Base-by-base conservation (phyloP, 2,888 invertebrate genomes). In the Camptogramma bilineatum region DNA sequence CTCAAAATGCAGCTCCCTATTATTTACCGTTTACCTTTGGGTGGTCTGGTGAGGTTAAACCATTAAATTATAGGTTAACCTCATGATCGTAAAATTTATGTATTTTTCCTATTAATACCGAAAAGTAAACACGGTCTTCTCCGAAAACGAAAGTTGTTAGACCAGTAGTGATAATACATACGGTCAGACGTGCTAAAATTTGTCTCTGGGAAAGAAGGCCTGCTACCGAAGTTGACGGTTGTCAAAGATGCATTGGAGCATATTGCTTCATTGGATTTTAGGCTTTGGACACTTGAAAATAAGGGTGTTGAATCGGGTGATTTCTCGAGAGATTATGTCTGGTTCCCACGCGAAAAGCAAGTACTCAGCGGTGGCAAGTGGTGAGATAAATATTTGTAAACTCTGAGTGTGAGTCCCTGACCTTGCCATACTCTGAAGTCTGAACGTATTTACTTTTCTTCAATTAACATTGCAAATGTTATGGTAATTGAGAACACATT, bases 301-400 rank as follows among this genome's bases (percentile, higher is more conserved):
- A 73, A 70, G 68, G 62, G 62, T 58, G 50, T 51, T 62, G 17
- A 64, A 62, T 66, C 51, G 54, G 19, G 28, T 34, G 57, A 24
- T 64, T 64, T 73, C 66, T 68, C 60, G 65, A 68, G 70, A 48
- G 64, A 71, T 68, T 61, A 69, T 75, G 76, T 73, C 66, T 71
- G 57, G 64, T 62, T 92, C 91, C 91, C 91, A 92, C 91, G 90
- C 87, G 83, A 87, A 88, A 87, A 81, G 77, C 82, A 69, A 69
- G 76, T 81, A 69, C 72, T 80, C 76, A 78, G 80, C 82, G 80
- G 85, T 86, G 86, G 86, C 83, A 87, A 90, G 86, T 90, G 85
- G 80, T 68, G 82, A 88, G 86, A 88, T 88, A 89, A 92, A 91
- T 91, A 90, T 92, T 91, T 88, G 90, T 90, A 84, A 83, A 85